Percentiles rank a stretch among this genome's conserved stretches.
These are phyloP conservation scores for Drosophila infuscata DNA, from an alignment of 2,888 invertebrate species.

Conservation along the genomic window DNA sequence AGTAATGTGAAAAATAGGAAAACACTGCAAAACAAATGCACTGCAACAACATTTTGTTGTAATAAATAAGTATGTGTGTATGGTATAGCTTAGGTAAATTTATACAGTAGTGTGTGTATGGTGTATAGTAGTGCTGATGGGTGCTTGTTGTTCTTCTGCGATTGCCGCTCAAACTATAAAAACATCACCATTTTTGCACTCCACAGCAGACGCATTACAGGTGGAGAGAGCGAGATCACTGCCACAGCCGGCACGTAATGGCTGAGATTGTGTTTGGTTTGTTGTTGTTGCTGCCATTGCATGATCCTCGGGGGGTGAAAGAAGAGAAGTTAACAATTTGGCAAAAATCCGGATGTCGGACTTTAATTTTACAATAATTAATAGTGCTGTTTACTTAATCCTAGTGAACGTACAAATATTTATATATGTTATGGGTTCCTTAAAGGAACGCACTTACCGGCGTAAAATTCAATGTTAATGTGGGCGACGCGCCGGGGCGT, in stretches of 20 bases:
- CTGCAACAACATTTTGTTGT: constrained; percentile 19
- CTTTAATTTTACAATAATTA: too few species aligned
- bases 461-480: too few species aligned
- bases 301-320: constrained; percentile 18
- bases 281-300: constrained; percentile 5
- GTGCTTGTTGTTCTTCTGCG: constrained; percentile 10
- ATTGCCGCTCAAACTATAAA: constrained; percentile 62
- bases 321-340: too few species aligned
- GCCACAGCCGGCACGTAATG: constrained; percentile 56
- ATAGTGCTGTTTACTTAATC: too few species aligned
- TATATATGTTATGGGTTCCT: too few species aligned
- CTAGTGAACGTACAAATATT: too few species aligned
- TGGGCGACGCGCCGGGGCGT: too few species aligned
- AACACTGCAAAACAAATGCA: constrained; percentile 13
- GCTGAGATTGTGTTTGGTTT: constrained; percentile 31
- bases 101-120: constrained; percentile 37
- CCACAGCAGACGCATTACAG: constrained; percentile 39
- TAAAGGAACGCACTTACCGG: too few species aligned
- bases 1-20: constrained; percentile 34
- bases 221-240: constrained; percentile 41
- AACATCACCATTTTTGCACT: constrained; percentile 63
- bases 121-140: constrained; percentile 6
- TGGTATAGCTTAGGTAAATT: constrained; percentile 41
- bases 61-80: constrained; percentile 38
- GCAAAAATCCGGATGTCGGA: too few species aligned